A percentile compares a stretch with the other conserved stretches of the same genome.
Conservation (phyloP, 2,113 vertebrate genomes). For the Eclectus roratus region DNA sequence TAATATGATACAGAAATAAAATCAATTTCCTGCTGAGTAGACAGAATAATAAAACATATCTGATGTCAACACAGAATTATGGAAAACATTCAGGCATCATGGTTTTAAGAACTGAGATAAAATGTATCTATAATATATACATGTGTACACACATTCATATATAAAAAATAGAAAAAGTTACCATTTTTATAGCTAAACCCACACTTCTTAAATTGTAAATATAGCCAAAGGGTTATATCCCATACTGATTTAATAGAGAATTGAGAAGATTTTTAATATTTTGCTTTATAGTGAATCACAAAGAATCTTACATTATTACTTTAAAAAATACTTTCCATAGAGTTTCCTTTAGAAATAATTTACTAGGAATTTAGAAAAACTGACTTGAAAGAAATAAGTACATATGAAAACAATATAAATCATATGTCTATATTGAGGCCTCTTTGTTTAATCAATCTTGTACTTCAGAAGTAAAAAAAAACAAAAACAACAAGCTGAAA, state of each 20-base stretch:
- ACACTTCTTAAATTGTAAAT: background rate
- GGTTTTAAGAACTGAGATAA: background rate
- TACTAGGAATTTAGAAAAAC: background rate
- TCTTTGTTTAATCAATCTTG: background rate
- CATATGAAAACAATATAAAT: background rate
- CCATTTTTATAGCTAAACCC: background rate
- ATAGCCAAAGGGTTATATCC: background rate
- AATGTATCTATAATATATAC: background rate
- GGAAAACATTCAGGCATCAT: background rate
- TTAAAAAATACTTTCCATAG: background rate
- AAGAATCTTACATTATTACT: background rate
- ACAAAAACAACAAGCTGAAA: background rate
- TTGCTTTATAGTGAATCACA: background rate
- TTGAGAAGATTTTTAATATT: background rate
- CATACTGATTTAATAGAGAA: background rate
- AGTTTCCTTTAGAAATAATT: background rate
- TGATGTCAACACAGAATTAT: slow-evolving; percentile 8
- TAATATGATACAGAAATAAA: slow-evolving; percentile 11
- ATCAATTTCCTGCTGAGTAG: slow-evolving; percentile 8
- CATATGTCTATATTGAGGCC: background rate
- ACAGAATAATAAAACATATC: background rate
- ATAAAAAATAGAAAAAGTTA: background rate
- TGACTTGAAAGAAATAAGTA: background rate
- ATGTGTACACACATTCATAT: background rate
- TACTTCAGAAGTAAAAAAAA: background rate